A percentile compares a stretch with the other conserved stretches of the same genome.
Conservation (phyloP, 1,140 invertebrate species). For the Trichonephila clavata region DNA sequence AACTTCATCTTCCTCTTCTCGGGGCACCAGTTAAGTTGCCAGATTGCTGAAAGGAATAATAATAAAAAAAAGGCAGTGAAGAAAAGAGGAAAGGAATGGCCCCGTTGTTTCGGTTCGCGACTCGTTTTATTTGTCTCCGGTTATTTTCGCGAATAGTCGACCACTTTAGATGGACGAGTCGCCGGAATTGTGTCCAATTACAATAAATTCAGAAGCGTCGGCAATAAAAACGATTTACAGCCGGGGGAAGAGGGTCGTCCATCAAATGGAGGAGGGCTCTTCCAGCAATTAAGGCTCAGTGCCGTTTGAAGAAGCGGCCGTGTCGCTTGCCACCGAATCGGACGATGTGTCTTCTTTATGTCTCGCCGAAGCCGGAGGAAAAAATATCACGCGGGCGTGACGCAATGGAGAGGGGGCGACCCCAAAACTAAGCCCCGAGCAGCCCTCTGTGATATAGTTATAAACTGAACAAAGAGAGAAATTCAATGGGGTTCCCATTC, state of each 20-base stretch:
- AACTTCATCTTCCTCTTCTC: conserved; percentile 27
- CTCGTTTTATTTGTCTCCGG: conserved; percentile 75
- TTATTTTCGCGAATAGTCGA: conserved; percentile 63
- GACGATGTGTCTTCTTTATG: conserved; percentile 75
- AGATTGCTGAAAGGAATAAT: conserved; percentile 38
- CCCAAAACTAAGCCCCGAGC: conserved; percentile 23
- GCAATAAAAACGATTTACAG: conserved; percentile 76
- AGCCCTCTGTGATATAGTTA: not conserved
- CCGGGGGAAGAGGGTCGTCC: conserved; percentile 55
- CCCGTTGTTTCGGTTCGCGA: conserved; percentile 62
- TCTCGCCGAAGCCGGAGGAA: conserved; percentile 52
- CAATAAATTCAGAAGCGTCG: conserved; percentile 75
- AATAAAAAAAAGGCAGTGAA: not conserved
- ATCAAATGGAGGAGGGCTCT: conserved; percentile 51
- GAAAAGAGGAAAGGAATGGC: conserved; percentile 43
- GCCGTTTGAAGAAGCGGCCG: conserved; percentile 69
- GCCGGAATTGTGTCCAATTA: conserved; percentile 75
- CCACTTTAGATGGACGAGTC: conserved; percentile 73
- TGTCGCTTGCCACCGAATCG: conserved; percentile 72
- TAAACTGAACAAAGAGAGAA: too few relatives aligned
- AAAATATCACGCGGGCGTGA: conserved; percentile 66
- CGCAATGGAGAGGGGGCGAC: conserved; percentile 6
- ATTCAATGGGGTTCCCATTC: too few relatives aligned
- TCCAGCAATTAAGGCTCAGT: conserved; percentile 72
- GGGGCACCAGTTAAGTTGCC: conserved; percentile 62